Evolutionary conservation across 2,888 invertebrate species (phyloP).

Genomic region (Nymphalis urticae): DNA sequence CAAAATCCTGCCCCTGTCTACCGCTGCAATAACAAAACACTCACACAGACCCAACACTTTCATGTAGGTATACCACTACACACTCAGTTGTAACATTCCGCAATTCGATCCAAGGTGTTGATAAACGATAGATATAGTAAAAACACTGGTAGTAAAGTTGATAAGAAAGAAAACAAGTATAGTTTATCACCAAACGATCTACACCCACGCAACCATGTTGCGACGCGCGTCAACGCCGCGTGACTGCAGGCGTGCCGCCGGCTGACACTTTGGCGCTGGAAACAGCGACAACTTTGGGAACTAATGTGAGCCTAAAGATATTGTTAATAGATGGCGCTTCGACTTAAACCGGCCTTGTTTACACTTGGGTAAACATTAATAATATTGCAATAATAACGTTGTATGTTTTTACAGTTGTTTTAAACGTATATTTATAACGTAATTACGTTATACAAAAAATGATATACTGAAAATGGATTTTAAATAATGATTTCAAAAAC

Average conservation of each 20-base stretch:
- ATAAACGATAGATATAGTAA: constrained; percentile 45
- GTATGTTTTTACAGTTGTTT: background rate
- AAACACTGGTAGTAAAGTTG: constrained; percentile 59
- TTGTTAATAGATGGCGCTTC: constrained; percentile 61
- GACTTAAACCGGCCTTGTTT: constrained; percentile 33
- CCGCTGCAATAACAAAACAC: constrained; percentile 74
- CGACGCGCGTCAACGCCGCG: constrained; percentile 80
- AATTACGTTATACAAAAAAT: background rate
- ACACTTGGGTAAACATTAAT: constrained; percentile 33
- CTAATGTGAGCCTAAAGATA: constrained; percentile 43
- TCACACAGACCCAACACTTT: constrained; percentile 65
- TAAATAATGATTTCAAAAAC: background rate
- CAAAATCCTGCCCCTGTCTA: constrained; percentile 71
- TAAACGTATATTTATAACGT: background rate
- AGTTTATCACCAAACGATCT: constrained; percentile 73
- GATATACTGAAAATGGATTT: constrained; percentile 4
- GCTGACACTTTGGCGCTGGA: constrained; percentile 72
- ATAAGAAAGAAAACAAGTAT: constrained; percentile 70
- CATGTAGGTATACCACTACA: constrained; percentile 38
- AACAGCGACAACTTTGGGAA: constrained; percentile 48
- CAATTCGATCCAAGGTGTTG: constrained; percentile 41
- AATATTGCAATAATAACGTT: constrained; percentile 15
- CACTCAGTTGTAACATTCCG: constrained; percentile 51
- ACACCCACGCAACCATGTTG: constrained; percentile 75
- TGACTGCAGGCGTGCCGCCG: constrained; percentile 78